Conservation (phyloP, 2,888 invertebrate genomes). For the Tipula confusa region DNA sequence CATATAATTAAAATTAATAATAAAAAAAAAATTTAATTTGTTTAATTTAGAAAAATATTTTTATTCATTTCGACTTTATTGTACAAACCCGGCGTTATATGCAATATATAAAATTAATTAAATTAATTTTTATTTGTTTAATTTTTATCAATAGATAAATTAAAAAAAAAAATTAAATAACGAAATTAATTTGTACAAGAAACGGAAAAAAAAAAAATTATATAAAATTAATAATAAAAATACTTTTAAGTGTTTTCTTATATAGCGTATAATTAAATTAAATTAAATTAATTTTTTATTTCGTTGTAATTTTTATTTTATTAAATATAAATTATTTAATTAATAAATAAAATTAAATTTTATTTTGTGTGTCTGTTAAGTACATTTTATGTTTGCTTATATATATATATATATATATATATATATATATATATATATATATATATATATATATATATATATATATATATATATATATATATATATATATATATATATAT, state of each 20-base stretch:
- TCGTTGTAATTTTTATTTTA: background rate
- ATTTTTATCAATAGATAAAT: background rate
- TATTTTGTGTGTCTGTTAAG: slow-evolving; percentile 20
- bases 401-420: too few relatives aligned
- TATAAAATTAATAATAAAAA: background rate
- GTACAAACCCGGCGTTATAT: slow-evolving; percentile 3
- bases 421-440: too few relatives aligned
- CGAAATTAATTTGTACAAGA: slow-evolving; percentile 25
- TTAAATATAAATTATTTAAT: background rate
- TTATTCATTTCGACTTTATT: slow-evolving; percentile 25
- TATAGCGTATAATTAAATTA: background rate
- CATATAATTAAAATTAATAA: background rate
- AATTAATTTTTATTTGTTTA: background rate
- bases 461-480: too few relatives aligned
- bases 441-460: too few relatives aligned
- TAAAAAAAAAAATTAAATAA: background rate
- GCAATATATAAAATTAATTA: background rate
- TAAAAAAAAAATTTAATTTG: background rate
- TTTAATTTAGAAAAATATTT: slow-evolving; percentile 25
- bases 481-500: too few relatives aligned
- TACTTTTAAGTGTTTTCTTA: background rate
- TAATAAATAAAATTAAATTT: slow-evolving; percentile 15
- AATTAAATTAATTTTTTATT: background rate
- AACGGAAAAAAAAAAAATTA: background rate
- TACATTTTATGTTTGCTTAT: background rate